These are phyloP conservation scores for Trematocara variabile DNA, from an alignment of 2,113 vertebrate species.

Conservation along the genomic window DNA sequence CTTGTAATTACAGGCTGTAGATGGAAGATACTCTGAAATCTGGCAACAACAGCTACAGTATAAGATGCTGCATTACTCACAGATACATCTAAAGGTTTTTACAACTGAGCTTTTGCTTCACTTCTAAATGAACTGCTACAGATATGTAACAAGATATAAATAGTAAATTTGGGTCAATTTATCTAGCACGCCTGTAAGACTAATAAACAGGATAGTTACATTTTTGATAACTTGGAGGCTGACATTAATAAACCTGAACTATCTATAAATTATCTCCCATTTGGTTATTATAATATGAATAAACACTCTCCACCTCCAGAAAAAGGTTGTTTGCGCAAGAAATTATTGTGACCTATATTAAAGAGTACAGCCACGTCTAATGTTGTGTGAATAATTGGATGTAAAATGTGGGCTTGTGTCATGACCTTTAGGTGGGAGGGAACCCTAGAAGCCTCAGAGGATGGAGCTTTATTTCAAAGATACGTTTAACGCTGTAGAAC, in stretches of 20 bases:
- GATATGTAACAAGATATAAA: background rate
- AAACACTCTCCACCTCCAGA: background rate
- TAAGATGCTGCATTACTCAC: background rate
- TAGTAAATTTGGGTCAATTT: background rate
- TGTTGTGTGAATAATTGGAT: background rate
- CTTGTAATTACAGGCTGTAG: background rate
- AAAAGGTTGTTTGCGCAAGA: background rate
- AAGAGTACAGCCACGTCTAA: background rate
- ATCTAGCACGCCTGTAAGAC: background rate
- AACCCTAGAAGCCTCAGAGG: background rate
- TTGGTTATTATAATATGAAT: background rate
- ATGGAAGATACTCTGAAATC: background rate
- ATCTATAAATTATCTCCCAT: background rate
- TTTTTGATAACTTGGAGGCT: background rate
- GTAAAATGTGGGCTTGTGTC: background rate
- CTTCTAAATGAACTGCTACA: background rate
- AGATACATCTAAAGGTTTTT: background rate
- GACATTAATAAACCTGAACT: background rate
- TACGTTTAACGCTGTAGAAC: accelerated
- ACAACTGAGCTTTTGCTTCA: background rate
- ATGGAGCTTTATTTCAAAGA: background rate
- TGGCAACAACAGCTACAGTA: background rate
- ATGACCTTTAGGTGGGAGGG: background rate
- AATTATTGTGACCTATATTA: background rate
- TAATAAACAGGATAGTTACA: background rate